Percentiles rank a stretch among this genome's conserved stretches.
These are phyloP conservation scores for Escarpia spicata DNA, from an alignment of 2,888 invertebrate species.

Conservation along the genomic window DNA sequence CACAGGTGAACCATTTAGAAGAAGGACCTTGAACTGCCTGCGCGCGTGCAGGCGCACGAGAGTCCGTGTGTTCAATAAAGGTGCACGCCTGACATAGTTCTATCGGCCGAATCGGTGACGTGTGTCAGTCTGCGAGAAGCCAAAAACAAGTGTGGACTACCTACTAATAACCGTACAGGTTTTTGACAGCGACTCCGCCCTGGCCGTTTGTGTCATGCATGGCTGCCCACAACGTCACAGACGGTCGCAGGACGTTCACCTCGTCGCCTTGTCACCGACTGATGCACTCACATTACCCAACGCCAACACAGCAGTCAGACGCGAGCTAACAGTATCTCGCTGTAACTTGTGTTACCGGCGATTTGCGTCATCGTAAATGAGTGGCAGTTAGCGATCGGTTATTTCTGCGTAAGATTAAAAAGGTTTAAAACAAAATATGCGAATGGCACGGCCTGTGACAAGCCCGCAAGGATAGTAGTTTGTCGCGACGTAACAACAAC, in stretches of 20 bases:
- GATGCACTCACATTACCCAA: background rate
- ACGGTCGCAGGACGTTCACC: background rate
- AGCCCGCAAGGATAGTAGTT: background rate
- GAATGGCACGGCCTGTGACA: background rate
- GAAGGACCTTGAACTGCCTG: too few species aligned
- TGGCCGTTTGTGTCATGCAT: background rate
- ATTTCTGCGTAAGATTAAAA: background rate
- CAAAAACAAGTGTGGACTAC: background rate
- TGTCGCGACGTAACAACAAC: background rate
- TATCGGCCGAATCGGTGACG: background rate
- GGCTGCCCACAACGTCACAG: background rate
- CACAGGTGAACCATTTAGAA: too few species aligned
- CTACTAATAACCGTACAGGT: background rate
- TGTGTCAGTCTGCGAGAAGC: background rate
- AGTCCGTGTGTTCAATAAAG: background rate
- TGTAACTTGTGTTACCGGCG: background rate
- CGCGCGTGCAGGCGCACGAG: too few species aligned
- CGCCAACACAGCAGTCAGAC: background rate
- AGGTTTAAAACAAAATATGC: background rate
- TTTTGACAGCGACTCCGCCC: background rate
- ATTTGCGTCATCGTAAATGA: background rate
- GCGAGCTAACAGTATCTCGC: background rate
- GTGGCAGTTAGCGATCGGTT: background rate
- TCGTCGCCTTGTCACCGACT: background rate
- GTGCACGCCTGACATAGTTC: background rate